phyloP scores from a whole-genome alignment of 2,888 invertebrate genomes.

The Ophonus ardosiacus region DNA sequence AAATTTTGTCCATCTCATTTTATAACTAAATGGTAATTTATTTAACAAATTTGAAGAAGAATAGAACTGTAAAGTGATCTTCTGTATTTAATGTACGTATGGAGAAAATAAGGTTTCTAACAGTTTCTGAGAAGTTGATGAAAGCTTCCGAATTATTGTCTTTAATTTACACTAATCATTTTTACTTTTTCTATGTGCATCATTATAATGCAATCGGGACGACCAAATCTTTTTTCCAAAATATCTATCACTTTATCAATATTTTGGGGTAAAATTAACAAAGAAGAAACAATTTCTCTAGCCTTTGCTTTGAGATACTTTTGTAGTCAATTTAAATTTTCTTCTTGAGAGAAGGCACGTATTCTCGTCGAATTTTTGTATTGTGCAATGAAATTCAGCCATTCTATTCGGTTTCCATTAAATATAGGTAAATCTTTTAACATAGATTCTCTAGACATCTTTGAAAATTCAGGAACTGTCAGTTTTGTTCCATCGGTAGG shows the following conservation, averaged over 20 bases:
- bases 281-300: not conserved
- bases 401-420: not conserved
- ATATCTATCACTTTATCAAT: not conserved
- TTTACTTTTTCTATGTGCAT: not conserved
- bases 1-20: not conserved
- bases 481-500: not conserved
- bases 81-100: conserved; percentile 4
- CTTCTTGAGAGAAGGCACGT: not conserved
- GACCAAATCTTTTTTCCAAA: conserved; percentile 8
- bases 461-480: too few species aligned
- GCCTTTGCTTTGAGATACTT: not conserved
- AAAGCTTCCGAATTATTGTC: conserved; percentile 6
- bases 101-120: not conserved
- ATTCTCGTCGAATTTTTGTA: not conserved
- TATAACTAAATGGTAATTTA: not conserved
- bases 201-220: not conserved
- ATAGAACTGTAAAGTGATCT: too few species aligned
- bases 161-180: not conserved
- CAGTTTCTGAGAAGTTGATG: not conserved
- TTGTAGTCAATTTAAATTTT: conserved; percentile 13
- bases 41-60: too few species aligned
- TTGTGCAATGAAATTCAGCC: not conserved
- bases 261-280: conserved; percentile 2
- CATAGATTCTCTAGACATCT: not conserved
- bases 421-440: not conserved